Percentiles rank a stretch among this genome's conserved stretches.
Evolutionary conservation across 2,888 invertebrate genomes (phyloP).

Genomic region (Choristoneura rosaceana): DNA sequence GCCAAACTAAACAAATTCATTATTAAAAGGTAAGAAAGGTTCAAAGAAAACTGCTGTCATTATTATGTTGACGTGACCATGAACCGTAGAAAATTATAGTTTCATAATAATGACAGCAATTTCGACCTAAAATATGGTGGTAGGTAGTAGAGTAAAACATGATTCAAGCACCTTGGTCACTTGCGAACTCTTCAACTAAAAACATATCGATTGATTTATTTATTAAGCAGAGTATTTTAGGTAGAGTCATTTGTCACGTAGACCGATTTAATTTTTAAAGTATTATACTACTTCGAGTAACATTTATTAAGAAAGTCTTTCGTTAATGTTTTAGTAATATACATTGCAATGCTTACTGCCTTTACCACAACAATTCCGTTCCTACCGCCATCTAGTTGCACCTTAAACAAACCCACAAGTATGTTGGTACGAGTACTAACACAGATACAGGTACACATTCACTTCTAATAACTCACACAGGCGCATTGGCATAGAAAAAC

Average conservation of each 20-base stretch:
- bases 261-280: not conserved
- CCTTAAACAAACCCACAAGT: conserved; percentile 48
- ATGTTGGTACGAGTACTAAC: conserved; percentile 50
- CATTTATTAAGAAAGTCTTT: too few relatives aligned
- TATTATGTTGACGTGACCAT: conserved; percentile 13
- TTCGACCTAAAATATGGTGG: not conserved
- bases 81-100: conserved; percentile 21
- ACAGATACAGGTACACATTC: conserved; percentile 60
- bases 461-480: conserved; percentile 71
- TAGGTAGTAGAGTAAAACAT: not conserved
- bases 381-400: conserved; percentile 53
- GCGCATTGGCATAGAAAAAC: conserved; percentile 76
- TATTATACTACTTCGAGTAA: not conserved
- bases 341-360: not conserved
- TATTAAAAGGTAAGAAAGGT: not conserved
- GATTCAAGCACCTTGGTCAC: not conserved
- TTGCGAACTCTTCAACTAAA: not conserved
- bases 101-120: conserved; percentile 19
- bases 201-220: not conserved
- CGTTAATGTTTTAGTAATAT: not conserved
- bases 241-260: not conserved
- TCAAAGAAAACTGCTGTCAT: conserved; percentile 10
- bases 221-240: not conserved
- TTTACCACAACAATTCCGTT: conserved; percentile 15
- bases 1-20: not conserved